Conservation (phyloP, 2,888 invertebrate genomes). For the Leptinotarsa juncta region DNA sequence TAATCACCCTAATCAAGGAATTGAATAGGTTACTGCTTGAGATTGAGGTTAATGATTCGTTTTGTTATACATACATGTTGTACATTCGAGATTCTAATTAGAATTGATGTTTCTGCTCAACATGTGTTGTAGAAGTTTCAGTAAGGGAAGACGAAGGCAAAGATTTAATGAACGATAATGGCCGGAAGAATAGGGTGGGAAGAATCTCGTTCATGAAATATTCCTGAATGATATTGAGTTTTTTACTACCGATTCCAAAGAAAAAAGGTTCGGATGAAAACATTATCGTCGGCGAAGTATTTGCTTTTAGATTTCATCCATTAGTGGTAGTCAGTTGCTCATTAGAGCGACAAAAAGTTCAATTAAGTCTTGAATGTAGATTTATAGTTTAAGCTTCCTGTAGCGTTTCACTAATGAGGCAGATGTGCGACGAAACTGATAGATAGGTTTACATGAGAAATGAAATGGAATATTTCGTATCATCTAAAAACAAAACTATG, state of each 20-base stretch:
- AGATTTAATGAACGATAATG: constrained; percentile 4
- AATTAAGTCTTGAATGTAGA: neutral
- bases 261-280: neutral
- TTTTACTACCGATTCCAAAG: neutral
- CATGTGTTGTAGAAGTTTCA: constrained; percentile 2
- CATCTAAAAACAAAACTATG: too few species aligned
- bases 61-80: constrained; percentile 1
- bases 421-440: neutral
- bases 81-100: neutral
- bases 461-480: too few species aligned
- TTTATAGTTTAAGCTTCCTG: neutral
- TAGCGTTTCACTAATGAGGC: neutral
- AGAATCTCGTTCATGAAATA: constrained; percentile 9
- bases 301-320: neutral
- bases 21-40: neutral
- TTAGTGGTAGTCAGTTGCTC: neutral
- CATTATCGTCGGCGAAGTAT: neutral
- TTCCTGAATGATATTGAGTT: neutral
- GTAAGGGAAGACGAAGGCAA: neutral
- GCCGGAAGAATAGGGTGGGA: constrained; percentile 11
- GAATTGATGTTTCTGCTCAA: constrained; percentile 3
- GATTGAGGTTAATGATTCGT: neutral
- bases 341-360: neutral
- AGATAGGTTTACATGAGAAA: too few species aligned
- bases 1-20: neutral